Conservation (phyloP, 2,888 invertebrate species). For the Baronia brevicornis region DNA sequence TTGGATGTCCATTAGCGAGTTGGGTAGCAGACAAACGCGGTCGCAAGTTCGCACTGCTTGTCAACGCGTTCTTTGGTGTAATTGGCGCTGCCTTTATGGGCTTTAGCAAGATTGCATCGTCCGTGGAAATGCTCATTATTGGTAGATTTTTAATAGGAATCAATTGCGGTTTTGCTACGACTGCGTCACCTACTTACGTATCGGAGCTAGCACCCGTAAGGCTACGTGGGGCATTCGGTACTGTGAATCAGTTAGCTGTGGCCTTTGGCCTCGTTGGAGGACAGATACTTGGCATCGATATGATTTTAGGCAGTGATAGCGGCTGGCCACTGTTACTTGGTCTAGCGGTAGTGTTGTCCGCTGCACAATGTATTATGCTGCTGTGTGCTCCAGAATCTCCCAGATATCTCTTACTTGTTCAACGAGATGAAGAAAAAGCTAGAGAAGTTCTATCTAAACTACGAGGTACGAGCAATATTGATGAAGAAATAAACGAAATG, state of each 20-base stretch:
- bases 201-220: constrained; percentile 63
- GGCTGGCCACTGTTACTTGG: constrained; percentile 70
- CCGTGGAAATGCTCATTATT: constrained; percentile 82
- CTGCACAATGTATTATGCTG: constrained; percentile 54
- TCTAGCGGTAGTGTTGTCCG: constrained; percentile 55
- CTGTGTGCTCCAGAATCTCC: constrained; percentile 65
- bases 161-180: constrained; percentile 79
- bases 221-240: constrained; percentile 65
- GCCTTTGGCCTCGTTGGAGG: constrained; percentile 58
- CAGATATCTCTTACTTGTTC: constrained; percentile 53
- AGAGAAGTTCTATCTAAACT: constrained; percentile 47
- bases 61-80: constrained; percentile 79
- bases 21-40: constrained; percentile 82
- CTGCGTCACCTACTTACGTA: constrained; percentile 68
- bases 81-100: constrained; percentile 80
- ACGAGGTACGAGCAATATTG: constrained; percentile 53
- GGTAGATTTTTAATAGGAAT: constrained; percentile 84
- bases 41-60: constrained; percentile 78
- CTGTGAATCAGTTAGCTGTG: constrained; percentile 68
- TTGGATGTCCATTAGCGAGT: constrained; percentile 85
- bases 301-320: constrained; percentile 56
- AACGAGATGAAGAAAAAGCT: constrained; percentile 55
- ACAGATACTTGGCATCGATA: constrained; percentile 65
- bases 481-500: constrained; percentile 68
- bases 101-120: constrained; percentile 76